Conservation (phyloP, 2,888 invertebrate genomes). For the Rotaria sp. region DNA sequence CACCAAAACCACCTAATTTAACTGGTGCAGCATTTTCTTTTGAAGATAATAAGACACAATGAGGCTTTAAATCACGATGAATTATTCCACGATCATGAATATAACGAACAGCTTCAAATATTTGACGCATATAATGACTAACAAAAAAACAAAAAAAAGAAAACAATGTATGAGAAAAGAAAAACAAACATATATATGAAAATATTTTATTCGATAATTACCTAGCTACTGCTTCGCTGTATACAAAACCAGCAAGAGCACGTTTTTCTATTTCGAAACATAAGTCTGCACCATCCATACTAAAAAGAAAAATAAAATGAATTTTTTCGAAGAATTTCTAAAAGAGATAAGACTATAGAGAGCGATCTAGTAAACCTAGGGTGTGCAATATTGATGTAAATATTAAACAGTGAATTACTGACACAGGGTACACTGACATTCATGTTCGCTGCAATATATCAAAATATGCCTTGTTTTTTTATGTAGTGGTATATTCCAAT, state of each 20-base stretch:
- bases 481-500: no score
- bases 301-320: constrained; percentile 59
- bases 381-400: no score
- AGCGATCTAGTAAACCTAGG: no score
- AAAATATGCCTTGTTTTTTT: no score
- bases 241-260: constrained; percentile 91
- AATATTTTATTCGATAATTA: background rate
- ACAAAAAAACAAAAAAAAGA: background rate
- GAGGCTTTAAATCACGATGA: constrained; percentile 92
- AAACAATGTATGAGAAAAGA: background rate
- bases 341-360: no score
- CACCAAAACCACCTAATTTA: constrained; percentile 92
- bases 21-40: constrained; percentile 96
- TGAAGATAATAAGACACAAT: constrained; percentile 87
- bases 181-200: no score
- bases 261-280: constrained; percentile 94
- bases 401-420: no score
- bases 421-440: no score
- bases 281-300: constrained; percentile 95
- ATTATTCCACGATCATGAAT: constrained; percentile 96
- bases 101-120: constrained; percentile 88
- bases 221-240: constrained; percentile 93
- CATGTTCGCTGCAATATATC: no score
- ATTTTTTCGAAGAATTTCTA: no score
- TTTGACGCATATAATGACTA: constrained; percentile 90